phyloP scores from a whole-genome alignment of 35 echinoderm and acorn worm genomes.

The Anneissia japonica region DNA sequence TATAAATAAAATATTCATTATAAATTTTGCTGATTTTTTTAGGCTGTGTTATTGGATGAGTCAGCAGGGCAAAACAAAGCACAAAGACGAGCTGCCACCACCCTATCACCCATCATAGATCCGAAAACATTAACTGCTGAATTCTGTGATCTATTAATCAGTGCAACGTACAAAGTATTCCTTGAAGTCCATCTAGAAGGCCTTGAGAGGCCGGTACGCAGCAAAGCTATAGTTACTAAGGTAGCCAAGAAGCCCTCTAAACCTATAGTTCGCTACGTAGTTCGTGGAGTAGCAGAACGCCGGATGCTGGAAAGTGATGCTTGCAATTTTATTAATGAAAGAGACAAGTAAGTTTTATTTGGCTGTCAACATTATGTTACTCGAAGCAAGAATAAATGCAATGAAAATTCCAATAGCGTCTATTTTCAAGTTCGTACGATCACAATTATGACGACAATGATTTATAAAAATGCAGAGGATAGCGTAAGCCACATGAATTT shows the following conservation, averaged over 20 bases:
- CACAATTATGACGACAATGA: too few species aligned
- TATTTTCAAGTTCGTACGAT: too few species aligned
- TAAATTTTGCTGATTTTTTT: background rate
- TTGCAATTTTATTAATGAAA: constrained; percentile 56
- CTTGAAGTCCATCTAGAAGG: constrained; percentile 63
- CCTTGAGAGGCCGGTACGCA: constrained; percentile 42
- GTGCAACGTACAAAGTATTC: constrained; percentile 44
- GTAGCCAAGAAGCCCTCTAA: constrained; percentile 48
- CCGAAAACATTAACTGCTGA: constrained; percentile 44
- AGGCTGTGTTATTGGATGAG: background rate
- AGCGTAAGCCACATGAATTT: too few species aligned
- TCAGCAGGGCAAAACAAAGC: background rate
- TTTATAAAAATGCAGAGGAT: too few species aligned
- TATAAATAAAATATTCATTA: background rate
- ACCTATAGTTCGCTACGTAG: constrained; percentile 36
- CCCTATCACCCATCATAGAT: background rate
- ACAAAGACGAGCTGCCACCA: background rate
- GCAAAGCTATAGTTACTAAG: constrained; percentile 30
- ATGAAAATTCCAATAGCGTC: too few species aligned
- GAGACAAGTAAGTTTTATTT: constrained; percentile 62
- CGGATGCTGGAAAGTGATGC: constrained; percentile 39
- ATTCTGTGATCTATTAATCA: constrained; percentile 54
- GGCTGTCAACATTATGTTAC: too few species aligned
- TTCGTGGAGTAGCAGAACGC: constrained; percentile 45
- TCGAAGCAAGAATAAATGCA: too few species aligned